Percentiles rank a stretch among this genome's conserved stretches.
These are phyloP conservation scores for Phoeniculus purpureus DNA, from an alignment of 2,797 vertebrate species.

Conservation along the genomic window DNA sequence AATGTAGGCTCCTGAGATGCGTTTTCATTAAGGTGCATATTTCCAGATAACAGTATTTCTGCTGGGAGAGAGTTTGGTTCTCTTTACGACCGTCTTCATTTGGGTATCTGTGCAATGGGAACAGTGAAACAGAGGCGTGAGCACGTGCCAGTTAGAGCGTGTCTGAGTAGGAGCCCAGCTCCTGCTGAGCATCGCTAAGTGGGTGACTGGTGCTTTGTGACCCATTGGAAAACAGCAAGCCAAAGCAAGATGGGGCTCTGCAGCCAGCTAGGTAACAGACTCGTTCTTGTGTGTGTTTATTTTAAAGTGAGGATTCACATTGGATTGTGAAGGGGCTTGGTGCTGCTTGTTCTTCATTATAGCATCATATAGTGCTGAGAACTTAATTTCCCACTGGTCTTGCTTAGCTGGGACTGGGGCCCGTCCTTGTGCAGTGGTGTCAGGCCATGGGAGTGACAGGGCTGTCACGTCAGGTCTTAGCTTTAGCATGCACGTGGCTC, in stretches of 20 bases:
- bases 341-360: not conserved
- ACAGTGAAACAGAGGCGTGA: not conserved
- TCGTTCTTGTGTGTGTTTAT: not conserved
- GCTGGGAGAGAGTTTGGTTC: constrained; percentile 5
- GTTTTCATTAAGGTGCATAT: constrained; percentile 36
- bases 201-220: not conserved
- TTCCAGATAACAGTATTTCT: constrained; percentile 30
- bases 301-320: not conserved
- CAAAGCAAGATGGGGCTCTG: not conserved
- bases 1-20: not conserved
- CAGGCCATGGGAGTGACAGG: not conserved
- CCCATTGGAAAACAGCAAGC: not conserved
- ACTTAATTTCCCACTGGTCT: not conserved
- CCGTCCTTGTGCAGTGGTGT: not conserved
- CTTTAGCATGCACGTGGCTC: not conserved
- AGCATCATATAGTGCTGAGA: not conserved
- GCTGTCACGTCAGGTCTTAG: not conserved
- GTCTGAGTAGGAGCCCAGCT: not conserved
- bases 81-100: not conserved
- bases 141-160: not conserved
- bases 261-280: not conserved
- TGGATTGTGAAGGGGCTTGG: not conserved
- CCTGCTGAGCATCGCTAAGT: not conserved
- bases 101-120: not conserved
- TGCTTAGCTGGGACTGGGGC: not conserved